A percentile compares a stretch with the other conserved stretches of the same genome.
These are phyloP conservation scores for Boulengerochromis microlepis DNA, from an alignment of 2,113 vertebrate species.

Conservation along the genomic window DNA sequence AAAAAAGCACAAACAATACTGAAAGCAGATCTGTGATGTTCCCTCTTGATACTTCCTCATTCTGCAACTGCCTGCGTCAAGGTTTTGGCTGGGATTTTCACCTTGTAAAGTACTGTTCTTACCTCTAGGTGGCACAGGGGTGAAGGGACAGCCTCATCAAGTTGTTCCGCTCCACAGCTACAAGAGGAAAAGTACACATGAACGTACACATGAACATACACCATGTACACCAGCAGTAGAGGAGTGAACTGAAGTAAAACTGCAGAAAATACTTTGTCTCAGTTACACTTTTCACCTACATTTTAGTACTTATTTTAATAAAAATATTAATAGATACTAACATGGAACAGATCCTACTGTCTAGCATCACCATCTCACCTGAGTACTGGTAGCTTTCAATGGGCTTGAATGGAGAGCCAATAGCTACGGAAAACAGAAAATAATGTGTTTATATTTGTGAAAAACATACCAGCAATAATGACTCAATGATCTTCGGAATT, in stretches of 20 bases:
- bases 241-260: not conserved
- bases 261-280: not conserved
- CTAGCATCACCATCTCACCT: slow-evolving; percentile 71
- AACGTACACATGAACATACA: not conserved
- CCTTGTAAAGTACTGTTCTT: slow-evolving; percentile 13
- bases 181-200: not conserved
- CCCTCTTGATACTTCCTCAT: slow-evolving; percentile 2
- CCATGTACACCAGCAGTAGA: not conserved
- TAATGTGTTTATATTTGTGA: not conserved
- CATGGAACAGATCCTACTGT: not conserved
- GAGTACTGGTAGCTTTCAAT: slow-evolving; percentile 97
- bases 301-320: not conserved
- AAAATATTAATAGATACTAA: not conserved
- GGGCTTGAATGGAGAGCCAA: slow-evolving; percentile 96
- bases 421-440: slow-evolving; percentile 71
- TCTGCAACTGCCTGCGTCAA: not conserved
- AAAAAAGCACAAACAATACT: not conserved
- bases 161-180: slow-evolving; percentile 98
- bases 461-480: not conserved
- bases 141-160: slow-evolving; percentile 98
- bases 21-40: not conserved
- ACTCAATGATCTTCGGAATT: not conserved
- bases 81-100: not conserved
- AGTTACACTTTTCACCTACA: not conserved
- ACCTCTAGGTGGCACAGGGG: slow-evolving; percentile 97